Evolutionary conservation across 30 jellyfish, hydroid and myxozoan species (phyloP), one percentile per base, ranked within the genome.

Genomic region (Turritopsis dohrnii): DNA sequence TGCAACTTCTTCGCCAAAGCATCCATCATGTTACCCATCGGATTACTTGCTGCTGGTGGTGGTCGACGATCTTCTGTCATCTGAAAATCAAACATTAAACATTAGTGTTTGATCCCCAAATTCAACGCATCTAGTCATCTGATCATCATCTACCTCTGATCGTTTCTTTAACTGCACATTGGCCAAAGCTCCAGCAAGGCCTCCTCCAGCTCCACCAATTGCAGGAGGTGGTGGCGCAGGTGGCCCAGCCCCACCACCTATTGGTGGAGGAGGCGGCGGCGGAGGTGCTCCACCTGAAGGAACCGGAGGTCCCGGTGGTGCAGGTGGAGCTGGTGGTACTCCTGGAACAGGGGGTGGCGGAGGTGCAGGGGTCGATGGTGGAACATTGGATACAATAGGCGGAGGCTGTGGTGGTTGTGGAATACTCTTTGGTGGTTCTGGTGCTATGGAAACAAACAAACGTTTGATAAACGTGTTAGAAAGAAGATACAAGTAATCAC

Each of bases 191-290:
- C 77, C 94, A 71, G 89, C 72, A 27, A 91, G 95, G 60, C 90
- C 95, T 22, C 97, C 97, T 66, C 93, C 97, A 24, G 92, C 91
- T 9, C 76, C 88, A 0, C 89, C 91, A 31, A 90, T 90, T 7
- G 81, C 23, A 7, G 88, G 88, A 18, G 88, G 83, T 18, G 88
- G 88, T 28, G 88, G 88, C 28, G 89, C 54, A 18, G 88, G 84
- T 21, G 88, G 88, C 24, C 92, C 84, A 19, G 83, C 87, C 19
- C 84, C 88, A 16, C 52, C 75, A 7, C 83, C 79, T 4, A 93
- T 90, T 0, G 95, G 96, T 23, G 97, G 97, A 26, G 96, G 96
- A n/a, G 97, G 97, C 1, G 97, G 97, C 28, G 97, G 96, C 9
- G 97, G 92, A 19, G 89, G 87, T 9, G 28, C 72, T 8, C 76